Evolutionary conservation across 2,888 invertebrate species (phyloP), one percentile per base, ranked within the genome.

Genomic region (Lepeophtheirus nordmannii): DNA sequence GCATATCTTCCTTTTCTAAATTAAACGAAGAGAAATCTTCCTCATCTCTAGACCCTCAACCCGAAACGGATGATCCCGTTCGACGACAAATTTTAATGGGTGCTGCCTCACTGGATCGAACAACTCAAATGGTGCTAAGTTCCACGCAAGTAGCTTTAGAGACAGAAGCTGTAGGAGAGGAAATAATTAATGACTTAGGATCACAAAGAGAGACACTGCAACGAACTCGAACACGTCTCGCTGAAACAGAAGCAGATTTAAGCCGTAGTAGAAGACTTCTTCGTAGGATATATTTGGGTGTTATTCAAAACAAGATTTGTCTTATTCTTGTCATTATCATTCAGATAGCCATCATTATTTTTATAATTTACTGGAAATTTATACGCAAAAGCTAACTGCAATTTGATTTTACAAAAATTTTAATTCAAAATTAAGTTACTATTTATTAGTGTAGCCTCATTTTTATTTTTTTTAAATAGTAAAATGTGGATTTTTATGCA

Each of bases 141-240:
- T 40, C 40, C 12, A 62, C 20, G n/a, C 82, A 82, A 72, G 80
- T 87, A 59, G 85, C 88, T 0, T 80, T 84, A 3, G 88, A 90
- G 76, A 87, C 87, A 0, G 89, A 89, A 76, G 80, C 82, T 72
- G 81, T 89, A 69, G 89, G 87, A 9, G 82, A 82, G 0, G 85
- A 84, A 73, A 86, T 88, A 1, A 79, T 89, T 10, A 80, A 82
- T 0, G 89, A 89, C 71, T 76, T 90, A 46, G 83, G 83, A 1
- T 81, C 80, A 68, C 89, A 89, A 75, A 76, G 89, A 67, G 88
- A 89, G 73, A 79, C 85, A 0, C 75, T 90, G 5, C 73, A 84
- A 7, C 76, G 86, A 67, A 78, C 80, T 10, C 74, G 76, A 70
- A 80, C 80, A 64, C 79, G 87, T 68, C 76, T 89, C 10, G 80